Conservation (phyloP, 2,113 vertebrate genomes). For the Delphinus delphis region DNA sequence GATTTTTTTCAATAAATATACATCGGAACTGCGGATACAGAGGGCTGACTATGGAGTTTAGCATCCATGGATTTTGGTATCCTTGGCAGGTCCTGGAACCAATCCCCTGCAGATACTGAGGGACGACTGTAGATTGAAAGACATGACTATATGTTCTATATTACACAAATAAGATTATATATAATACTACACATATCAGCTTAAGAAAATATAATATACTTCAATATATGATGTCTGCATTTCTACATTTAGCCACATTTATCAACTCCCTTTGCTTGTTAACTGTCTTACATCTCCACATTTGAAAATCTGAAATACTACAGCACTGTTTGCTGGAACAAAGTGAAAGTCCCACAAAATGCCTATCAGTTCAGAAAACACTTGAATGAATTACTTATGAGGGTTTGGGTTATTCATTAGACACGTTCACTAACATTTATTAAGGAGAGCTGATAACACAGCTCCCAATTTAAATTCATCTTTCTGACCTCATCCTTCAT, state of each 20-base stretch:
- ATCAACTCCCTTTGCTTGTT: not conserved
- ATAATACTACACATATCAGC: not conserved
- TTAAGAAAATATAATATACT: not conserved
- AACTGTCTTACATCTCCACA: not conserved
- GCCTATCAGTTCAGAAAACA: not conserved
- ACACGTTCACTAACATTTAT: constrained; percentile 36
- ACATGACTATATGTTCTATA: not conserved
- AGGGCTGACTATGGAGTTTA: not conserved
- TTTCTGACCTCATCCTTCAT: constrained; percentile 55
- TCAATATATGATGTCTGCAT: not conserved
- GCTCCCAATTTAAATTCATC: constrained; percentile 40
- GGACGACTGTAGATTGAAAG: not conserved
- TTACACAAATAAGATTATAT: not conserved
- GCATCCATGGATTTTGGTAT: not conserved
- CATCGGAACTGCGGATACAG: not conserved
- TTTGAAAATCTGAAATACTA: not conserved
- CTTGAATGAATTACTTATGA: constrained; percentile 39
- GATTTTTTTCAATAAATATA: not conserved
- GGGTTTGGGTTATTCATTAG: constrained; percentile 51
- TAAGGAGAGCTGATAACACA: constrained; percentile 32
- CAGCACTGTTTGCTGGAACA: not conserved
- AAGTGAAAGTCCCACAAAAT: constrained; percentile 27
- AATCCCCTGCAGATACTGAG: not conserved
- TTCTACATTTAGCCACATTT: not conserved
- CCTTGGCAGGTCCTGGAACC: not conserved